A percentile compares a stretch with the other conserved stretches of the same genome.
These are phyloP conservation scores for Ochotona princeps DNA, from an alignment of 2,113 vertebrate species.

Conservation along the genomic window DNA sequence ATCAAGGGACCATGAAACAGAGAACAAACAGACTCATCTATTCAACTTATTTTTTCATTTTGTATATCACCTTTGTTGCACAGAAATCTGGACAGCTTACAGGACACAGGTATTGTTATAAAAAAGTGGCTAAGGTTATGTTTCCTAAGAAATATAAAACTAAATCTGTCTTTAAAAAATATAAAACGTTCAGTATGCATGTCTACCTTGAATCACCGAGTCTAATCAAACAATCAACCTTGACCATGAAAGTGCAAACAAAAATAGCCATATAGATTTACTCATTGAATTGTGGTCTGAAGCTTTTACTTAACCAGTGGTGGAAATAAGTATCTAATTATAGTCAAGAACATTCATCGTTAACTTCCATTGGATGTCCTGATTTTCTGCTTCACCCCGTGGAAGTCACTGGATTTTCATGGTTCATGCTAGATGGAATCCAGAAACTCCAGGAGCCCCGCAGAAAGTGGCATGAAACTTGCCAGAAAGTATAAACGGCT, in stretches of 20 bases:
- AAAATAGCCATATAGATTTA: neutral
- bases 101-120: neutral
- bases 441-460: neutral
- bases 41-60: neutral
- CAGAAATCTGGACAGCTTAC: neutral
- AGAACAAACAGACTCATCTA: neutral
- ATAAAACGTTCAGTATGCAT: neutral
- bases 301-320: neutral
- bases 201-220: neutral
- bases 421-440: neutral
- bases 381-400: neutral
- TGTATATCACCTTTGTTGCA: neutral
- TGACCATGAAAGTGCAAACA: constrained; percentile 26
- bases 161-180: neutral
- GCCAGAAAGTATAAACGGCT: neutral
- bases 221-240: constrained; percentile 17
- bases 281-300: neutral
- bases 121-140: neutral
- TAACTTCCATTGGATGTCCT: neutral
- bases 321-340: neutral
- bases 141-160: neutral
- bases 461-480: neutral
- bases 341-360: neutral
- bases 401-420: neutral
- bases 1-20: neutral